Evolutionary conservation across 2,888 invertebrate species (phyloP), one percentile per base, ranked within the genome.

Genomic region (Gisinianus flammeolus): DNA sequence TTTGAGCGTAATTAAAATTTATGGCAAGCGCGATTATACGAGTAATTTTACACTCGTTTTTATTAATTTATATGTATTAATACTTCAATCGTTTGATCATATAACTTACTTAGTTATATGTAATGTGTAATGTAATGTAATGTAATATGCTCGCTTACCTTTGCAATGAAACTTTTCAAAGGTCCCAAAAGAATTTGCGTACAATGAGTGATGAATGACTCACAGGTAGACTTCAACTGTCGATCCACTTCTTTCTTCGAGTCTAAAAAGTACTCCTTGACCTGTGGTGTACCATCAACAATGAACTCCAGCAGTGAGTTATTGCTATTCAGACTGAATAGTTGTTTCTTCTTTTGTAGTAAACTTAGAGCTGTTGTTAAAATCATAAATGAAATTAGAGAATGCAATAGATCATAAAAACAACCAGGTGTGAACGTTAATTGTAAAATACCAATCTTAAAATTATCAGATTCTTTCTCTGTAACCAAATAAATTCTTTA

Each of bases 191-290:
- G 88, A 80, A 92, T 87, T 76, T 91, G 90, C 0, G 95, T 93
- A 0, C 93, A 91, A 86, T 94, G 91, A 79, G 90, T 90, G 73
- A 98, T 98, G 85, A 97, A 94, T 33, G 90, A 89, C 86, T 98
- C 97, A 86, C 98, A 98, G 52, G 94, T 92, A 3, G 90, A 89
- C 88, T 98, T 97, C 83, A 99, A 87, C 85, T 96, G 95, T 33
- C 93, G 91, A 86, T 99, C 99, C 0, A 99, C 97, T 86, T 98
- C 96, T 87, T 97, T 95, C 84, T 98, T 92, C 0, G 98, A 98
- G 87, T 99, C 98, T 31, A 97, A 89, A 79, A 96, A 89, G 86
- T 95, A 93, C 86, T 98, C 98, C 83, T 91, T 93, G 71, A 98
- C 96, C 88, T 94, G 93, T 0, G 98, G 97, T 0, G 98, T 95